phyloP scores from a whole-genome alignment of 2,113 vertebrate genomes.

The Mugil cephalus region DNA sequence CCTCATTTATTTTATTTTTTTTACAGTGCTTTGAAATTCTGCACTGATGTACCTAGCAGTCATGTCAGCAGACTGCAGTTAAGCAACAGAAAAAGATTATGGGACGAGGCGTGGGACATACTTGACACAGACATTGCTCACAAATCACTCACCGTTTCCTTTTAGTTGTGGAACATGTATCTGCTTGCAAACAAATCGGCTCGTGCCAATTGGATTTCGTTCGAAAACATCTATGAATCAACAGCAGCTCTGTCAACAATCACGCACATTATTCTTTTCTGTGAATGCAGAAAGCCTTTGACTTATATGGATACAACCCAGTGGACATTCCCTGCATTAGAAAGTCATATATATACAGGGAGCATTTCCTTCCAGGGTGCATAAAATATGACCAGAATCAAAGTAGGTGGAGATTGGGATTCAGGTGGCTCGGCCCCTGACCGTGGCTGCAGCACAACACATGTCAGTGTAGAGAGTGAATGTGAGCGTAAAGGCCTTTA shows the following conservation, averaged over 20 bases:
- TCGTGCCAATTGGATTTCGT: slow-evolving; percentile 25
- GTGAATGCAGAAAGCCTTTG: slow-evolving; percentile 12
- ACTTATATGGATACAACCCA: background rate
- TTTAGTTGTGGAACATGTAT: slow-evolving; percentile 27
- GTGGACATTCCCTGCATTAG: slow-evolving; percentile 6
- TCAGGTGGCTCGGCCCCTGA: slow-evolving; percentile 11
- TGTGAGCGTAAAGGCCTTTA: slow-evolving; percentile 41
- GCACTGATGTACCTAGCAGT: slow-evolving; percentile 11
- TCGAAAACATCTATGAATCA: background rate
- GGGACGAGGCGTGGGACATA: background rate
- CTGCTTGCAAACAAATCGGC: background rate
- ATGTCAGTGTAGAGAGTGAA: slow-evolving; percentile 24
- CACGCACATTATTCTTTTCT: slow-evolving; percentile 1
- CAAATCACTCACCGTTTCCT: slow-evolving; percentile 13
- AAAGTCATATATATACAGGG: slow-evolving; percentile 12
- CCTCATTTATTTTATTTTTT: slow-evolving; percentile 4
- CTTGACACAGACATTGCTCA: slow-evolving; percentile 14
- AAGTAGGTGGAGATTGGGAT: slow-evolving; percentile 3
- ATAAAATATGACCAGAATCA: slow-evolving; percentile 38
- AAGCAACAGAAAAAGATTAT: background rate
- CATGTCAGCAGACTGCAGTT: slow-evolving; percentile 26
- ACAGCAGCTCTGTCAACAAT: slow-evolving; percentile 8
- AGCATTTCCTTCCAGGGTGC: slow-evolving; percentile 12
- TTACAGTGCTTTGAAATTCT: slow-evolving; percentile 11
- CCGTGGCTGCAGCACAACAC: slow-evolving; percentile 25